Conservation (phyloP, 2,888 invertebrate species). For the Bombylius discolor region DNA sequence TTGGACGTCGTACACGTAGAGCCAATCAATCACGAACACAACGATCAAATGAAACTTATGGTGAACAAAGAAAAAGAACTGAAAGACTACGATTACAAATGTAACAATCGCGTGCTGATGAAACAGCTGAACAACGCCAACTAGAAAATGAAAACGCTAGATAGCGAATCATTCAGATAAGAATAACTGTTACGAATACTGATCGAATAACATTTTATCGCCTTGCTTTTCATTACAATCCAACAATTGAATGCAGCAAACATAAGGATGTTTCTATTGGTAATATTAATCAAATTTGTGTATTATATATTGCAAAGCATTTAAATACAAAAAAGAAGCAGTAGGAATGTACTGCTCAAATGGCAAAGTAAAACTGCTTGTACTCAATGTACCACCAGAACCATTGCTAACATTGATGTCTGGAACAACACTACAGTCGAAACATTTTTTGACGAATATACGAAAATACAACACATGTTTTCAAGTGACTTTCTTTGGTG, state of each 20-base stretch:
- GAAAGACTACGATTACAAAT: neutral
- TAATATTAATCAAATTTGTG: too few relatives aligned
- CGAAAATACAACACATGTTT: constrained; percentile 16
- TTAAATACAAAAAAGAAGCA: neutral
- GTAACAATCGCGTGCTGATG: neutral
- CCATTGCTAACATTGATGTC: too few relatives aligned
- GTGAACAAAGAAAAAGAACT: neutral
- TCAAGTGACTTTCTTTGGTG: too few relatives aligned
- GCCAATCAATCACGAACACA: neutral
- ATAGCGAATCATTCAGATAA: too few relatives aligned
- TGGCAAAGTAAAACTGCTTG: neutral
- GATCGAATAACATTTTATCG: too few relatives aligned
- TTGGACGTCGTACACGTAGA: neutral
- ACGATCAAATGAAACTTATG: neutral
- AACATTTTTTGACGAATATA: constrained; percentile 15
- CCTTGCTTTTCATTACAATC: too few relatives aligned
- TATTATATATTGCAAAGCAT: neutral
- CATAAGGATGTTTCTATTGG: too few relatives aligned
- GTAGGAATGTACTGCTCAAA: neutral
- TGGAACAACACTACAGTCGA: constrained; percentile 13
- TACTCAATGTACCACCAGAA: constrained; percentile 13
- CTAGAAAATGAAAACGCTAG: too few relatives aligned
- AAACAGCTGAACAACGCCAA: too few relatives aligned
- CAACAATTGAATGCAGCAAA: too few relatives aligned
- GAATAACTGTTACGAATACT: too few relatives aligned